These are phyloP conservation scores for Cyanistes caeruleus DNA, from an alignment of 2,113 vertebrate genomes.

Conservation along the genomic window DNA sequence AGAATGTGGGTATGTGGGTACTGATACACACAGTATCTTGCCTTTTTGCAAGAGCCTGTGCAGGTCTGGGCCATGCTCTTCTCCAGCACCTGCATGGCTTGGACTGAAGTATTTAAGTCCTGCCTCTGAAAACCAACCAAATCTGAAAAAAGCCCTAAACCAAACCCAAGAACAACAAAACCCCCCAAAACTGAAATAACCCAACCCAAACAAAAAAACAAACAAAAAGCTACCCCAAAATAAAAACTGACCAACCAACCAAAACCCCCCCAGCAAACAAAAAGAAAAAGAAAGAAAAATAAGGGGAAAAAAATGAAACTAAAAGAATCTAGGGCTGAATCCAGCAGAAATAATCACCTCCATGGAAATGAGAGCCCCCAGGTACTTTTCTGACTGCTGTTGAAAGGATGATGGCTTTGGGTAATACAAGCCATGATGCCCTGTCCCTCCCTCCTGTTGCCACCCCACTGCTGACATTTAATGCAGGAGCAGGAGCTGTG, in stretches of 20 bases:
- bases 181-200: rapidly evolving
- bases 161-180: background rate
- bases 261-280: rapidly evolving
- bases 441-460: background rate
- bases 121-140: background rate
- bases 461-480: background rate
- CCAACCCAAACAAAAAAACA: background rate
- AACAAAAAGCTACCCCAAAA: background rate
- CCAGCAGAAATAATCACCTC: conserved; percentile 11
- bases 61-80: background rate
- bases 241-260: background rate
- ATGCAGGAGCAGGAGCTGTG: background rate
- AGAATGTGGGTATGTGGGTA: background rate
- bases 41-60: background rate
- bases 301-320: rapidly evolving
- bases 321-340: background rate
- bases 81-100: background rate
- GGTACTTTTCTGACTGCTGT: background rate
- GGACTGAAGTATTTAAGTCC: background rate
- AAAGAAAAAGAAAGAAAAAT: background rate
- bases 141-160: background rate
- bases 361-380: background rate
- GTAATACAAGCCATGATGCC: background rate
- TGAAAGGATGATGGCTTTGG: background rate
- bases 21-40: no score